Evolutionary conservation across 2,113 vertebrate genomes (phyloP).

Genomic region (Macrotis lagotis): DNA sequence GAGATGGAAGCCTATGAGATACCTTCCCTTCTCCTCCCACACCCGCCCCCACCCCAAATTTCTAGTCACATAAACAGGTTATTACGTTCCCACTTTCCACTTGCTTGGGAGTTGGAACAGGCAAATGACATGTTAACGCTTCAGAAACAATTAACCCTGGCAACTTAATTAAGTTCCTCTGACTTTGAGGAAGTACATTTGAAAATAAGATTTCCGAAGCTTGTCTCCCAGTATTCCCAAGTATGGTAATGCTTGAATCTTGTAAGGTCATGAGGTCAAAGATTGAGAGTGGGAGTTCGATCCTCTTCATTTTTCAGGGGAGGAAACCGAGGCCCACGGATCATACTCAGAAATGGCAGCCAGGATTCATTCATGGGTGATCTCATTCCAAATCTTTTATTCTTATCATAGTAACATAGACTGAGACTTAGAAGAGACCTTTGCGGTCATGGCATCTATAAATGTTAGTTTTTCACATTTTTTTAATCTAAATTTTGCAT

Average conservation of each 20-base stretch:
- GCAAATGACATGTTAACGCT: slow-evolving; percentile 80
- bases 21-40: slow-evolving; percentile 72
- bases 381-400: neutral
- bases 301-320: neutral
- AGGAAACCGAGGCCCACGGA: neutral
- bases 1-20: slow-evolving; percentile 82
- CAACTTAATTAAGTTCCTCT: slow-evolving; percentile 82
- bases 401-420: neutral
- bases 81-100: slow-evolving; percentile 76
- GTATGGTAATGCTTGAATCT: slow-evolving; percentile 62
- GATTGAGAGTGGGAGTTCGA: neutral
- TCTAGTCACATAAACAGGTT: slow-evolving; percentile 79
- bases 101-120: slow-evolving; percentile 78
- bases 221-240: slow-evolving; percentile 61
- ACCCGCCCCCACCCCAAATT: slow-evolving; percentile 73
- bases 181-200: slow-evolving; percentile 79
- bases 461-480: neutral
- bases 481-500: neutral
- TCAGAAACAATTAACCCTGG: slow-evolving; percentile 80
- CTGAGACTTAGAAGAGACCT: neutral
- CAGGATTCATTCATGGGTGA: neutral
- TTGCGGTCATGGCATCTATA: neutral
- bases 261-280: slow-evolving; percentile 41
- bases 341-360: neutral
- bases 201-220: slow-evolving; percentile 76